A percentile compares a stretch with the other conserved stretches of the same genome.
These are phyloP conservation scores for Eristalis pertinax DNA, from an alignment of 2,888 invertebrate species.

Conservation along the genomic window DNA sequence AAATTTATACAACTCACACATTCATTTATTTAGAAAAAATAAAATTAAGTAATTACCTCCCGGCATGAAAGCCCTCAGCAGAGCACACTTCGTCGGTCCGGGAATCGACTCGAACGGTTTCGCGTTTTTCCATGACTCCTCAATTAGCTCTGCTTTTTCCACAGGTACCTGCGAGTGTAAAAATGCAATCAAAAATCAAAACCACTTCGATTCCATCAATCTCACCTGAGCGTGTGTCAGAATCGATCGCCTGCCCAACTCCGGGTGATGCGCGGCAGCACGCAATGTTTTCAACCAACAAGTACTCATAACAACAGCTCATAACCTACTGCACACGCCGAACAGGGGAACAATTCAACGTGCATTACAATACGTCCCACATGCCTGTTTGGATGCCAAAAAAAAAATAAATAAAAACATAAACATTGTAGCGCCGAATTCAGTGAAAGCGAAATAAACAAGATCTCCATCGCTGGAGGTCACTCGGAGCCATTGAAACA, in stretches of 20 bases:
- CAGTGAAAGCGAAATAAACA: not conserved
- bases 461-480: slow-evolving; percentile 3
- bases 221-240: slow-evolving; percentile 39
- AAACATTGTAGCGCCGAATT: not conserved
- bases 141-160: slow-evolving; percentile 28
- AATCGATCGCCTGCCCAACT: slow-evolving; percentile 23
- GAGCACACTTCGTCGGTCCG: slow-evolving; percentile 52
- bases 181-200: not conserved
- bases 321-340: slow-evolving; percentile 20
- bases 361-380: not conserved
- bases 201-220: not conserved
- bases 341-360: not conserved
- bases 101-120: slow-evolving; percentile 50
- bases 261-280: not conserved
- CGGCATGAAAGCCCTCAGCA: slow-evolving; percentile 60
- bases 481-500: not conserved
- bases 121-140: slow-evolving; percentile 43
- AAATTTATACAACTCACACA: not conserved
- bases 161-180: slow-evolving; percentile 4
- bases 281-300: slow-evolving; percentile 41
- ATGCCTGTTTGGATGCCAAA: not conserved
- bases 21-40: not conserved
- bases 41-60: slow-evolving; percentile 40
- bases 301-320: slow-evolving; percentile 27
- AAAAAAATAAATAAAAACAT: not conserved